These are phyloP conservation scores for Cnemophilus loriae DNA, from an alignment of 2,113 vertebrate genomes.

Conservation along the genomic window DNA sequence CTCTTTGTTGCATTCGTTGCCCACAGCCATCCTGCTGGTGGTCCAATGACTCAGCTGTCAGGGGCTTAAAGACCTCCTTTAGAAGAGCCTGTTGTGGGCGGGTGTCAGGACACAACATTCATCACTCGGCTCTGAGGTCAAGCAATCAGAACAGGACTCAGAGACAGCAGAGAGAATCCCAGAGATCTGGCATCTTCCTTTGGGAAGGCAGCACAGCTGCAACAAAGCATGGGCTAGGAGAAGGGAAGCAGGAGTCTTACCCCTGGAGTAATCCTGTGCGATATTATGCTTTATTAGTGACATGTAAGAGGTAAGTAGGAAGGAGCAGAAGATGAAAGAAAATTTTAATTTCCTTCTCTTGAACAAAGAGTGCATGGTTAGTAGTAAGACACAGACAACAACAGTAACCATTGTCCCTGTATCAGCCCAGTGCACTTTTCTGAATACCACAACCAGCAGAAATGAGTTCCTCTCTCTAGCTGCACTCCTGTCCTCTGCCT, in stretches of 20 bases:
- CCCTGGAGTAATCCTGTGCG: not conserved
- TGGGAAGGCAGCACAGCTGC: not conserved
- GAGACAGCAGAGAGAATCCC: not conserved
- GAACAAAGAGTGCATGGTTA: not conserved
- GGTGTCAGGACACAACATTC: not conserved
- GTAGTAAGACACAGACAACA: not conserved
- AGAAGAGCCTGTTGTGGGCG: not conserved
- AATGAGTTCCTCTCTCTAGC: not conserved
- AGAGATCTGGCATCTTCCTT: not conserved
- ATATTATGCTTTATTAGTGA: not conserved
- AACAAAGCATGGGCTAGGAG: not conserved
- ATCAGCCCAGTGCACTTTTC: not conserved
- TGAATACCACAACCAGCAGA: not conserved
- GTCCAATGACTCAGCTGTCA: not conserved
- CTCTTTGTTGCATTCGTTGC: not conserved
- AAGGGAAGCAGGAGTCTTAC: not conserved
- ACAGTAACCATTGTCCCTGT: not conserved
- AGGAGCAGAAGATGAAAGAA: not conserved
- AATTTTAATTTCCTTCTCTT: not conserved
- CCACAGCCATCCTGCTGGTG: not conserved
- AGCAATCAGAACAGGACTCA: not conserved
- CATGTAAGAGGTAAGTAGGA: not conserved
- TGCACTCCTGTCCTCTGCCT: rapidly evolving
- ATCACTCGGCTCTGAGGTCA: not conserved
- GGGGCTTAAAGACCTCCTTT: not conserved